Base-by-base conservation (phyloP, 2,888 invertebrate genomes). In the Oeneis ivallda region DNA sequence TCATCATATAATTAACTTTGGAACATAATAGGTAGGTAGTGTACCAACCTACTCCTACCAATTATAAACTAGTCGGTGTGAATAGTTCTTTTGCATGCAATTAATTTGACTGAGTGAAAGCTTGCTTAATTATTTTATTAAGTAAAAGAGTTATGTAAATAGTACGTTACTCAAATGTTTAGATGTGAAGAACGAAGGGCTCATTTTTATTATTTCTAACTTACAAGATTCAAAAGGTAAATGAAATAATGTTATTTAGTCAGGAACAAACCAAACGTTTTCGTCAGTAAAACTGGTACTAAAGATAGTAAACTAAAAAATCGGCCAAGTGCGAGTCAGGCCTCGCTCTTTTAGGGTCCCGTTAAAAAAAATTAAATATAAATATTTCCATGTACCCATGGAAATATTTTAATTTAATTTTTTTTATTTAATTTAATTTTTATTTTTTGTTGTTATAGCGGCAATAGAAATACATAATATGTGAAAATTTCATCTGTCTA, bases 221-320 rank as follows among this genome's bases (percentile, higher is more conserved):
- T 56, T 54, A 53, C 34, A 45, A 49, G 47, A 60, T 60, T 39
- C 32, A 52, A 47, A 45, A 59, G 65, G 77, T 74, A 76, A 79
- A 82, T 80, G 77, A 75, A 79, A 80, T 80, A 79, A 78, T 80
- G 79, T 82, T 78, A 83, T 84, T 80, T 74, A 79, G 10, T 73
- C 85, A 86, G 26, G n/a, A n/a, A n/a, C n/a, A n/a, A 26, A 4
- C 26, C 26, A 26, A 26, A 26, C 26, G 26, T 26, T 89, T 89
- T 89, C 89, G 86, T 79, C 75, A 75, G 75, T 76, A 77, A 82
- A 87, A 88, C 87, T 79, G 81, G 88, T 89, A n/a, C n/a, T n/a
- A n/a, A n/a, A n/a, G n/a, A n/a, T n/a, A n/a, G n/a, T n/a, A n/a
- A n/a, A n/a, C n/a, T n/a, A n/a, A n/a, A n/a, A n/a, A n/a, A n/a